A percentile compares a stretch with the other conserved stretches of the same genome.
Evolutionary conservation across 92 coral and sea anemone species (phyloP).

Genomic region (Phenganax marumi): DNA sequence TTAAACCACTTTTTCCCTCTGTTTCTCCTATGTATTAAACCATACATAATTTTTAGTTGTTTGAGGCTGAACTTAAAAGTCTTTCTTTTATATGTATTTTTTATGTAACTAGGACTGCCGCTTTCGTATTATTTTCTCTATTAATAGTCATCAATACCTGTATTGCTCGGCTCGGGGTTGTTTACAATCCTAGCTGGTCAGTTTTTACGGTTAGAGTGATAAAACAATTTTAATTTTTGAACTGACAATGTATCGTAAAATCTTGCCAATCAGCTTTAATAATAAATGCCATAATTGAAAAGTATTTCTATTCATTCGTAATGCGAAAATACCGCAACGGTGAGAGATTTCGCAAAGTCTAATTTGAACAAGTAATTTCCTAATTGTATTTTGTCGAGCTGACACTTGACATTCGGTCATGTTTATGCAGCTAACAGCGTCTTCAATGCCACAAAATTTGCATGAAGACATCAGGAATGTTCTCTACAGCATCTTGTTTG

Average conservation of each 20-base stretch:
- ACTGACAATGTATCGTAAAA: constrained; percentile 25
- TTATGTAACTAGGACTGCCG: no score
- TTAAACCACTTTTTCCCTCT: no score
- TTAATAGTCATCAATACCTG: no score
- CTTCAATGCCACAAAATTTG: constrained; percentile 14
- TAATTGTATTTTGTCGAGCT: constrained; percentile 29
- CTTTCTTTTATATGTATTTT: no score
- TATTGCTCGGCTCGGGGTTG: no score
- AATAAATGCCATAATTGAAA: constrained; percentile 42
- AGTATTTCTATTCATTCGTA: constrained; percentile 38
- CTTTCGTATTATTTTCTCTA: no score
- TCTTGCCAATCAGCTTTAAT: constrained; percentile 12
- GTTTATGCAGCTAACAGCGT: constrained; percentile 13
- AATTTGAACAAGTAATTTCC: constrained; percentile 35
- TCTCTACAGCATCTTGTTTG: neutral
- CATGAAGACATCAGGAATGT: constrained; percentile 1
- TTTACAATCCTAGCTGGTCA: no score
- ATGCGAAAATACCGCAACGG: constrained; percentile 35
- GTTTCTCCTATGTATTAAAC: no score
- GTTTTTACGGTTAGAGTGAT: no score
- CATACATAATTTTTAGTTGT: no score
- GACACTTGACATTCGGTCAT: constrained; percentile 1
- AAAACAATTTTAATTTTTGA: neutral
- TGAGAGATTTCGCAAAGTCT: constrained; percentile 20
- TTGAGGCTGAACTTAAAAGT: no score